Percentiles rank a stretch among this genome's conserved stretches.
Conservation (phyloP, 2,113 vertebrate genomes). For the Syrmaticus mikado region DNA sequence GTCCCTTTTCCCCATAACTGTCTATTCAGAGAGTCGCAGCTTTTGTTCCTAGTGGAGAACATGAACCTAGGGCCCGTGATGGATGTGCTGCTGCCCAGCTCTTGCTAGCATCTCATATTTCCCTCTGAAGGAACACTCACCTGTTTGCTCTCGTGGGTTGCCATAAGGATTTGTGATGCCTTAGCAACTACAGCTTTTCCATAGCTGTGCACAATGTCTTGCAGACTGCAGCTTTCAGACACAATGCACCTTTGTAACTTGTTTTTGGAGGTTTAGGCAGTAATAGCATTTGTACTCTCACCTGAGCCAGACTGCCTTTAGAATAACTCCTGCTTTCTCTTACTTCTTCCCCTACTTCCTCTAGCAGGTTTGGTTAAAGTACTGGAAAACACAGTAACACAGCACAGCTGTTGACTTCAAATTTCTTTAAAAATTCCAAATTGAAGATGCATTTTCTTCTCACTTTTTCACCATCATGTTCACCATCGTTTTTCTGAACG, state of each 20-base stretch:
- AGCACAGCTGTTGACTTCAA: neutral
- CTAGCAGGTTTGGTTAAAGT: neutral
- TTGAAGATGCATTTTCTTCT: neutral
- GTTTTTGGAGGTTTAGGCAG: neutral
- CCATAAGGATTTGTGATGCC: neutral
- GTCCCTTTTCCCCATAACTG: neutral
- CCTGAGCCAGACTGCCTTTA: conserved; percentile 8
- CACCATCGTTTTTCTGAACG: neutral
- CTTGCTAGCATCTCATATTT: neutral
- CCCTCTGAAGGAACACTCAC: neutral
- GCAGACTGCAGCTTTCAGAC: neutral
- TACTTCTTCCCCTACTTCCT: neutral
- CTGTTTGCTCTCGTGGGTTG: neutral
- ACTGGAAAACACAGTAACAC: neutral
- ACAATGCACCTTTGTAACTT: conserved; percentile 38
- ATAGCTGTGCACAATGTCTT: neutral
- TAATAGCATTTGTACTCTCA: neutral
- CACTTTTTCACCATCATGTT: neutral
- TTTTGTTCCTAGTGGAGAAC: neutral
- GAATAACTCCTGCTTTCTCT: conserved; percentile 12
- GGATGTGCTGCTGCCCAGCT: neutral
- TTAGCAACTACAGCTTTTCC: neutral
- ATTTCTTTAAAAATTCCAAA: neutral
- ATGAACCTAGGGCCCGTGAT: rapidly evolving
- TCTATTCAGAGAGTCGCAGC: neutral